Base-by-base conservation (phyloP, 1,140 invertebrate species). In the Mactra quadrangularis region DNA sequence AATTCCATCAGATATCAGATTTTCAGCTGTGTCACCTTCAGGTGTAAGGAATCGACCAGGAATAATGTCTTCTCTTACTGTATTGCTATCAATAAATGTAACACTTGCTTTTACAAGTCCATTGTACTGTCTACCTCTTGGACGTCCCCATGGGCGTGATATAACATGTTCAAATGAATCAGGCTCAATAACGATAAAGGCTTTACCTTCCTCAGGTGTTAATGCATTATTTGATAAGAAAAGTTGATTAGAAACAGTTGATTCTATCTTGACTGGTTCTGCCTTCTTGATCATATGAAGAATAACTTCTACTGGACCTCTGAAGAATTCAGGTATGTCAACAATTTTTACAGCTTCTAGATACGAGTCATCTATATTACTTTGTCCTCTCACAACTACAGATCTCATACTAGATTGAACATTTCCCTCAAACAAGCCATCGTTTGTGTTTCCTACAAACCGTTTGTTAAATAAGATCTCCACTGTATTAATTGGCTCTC, bases 1-100 rank as follows among this genome's bases (percentile, higher is more conserved):
- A 17, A 71, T 45, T 11, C 66, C 66, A 31, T 71, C 66, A 1
- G 66, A 35, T n/a, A 52, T 52, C 1, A 71, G 41, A 27, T 27
- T 22, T 53, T 71, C 66, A 1, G n/a, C 17, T 17, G 25, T 27
- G 29, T 64, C 25, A 13, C 75, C 59, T 25, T 76, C 59, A 76
- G 62, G 19, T 27, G 72, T 75, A 25, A 75, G 38, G 41, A 75
- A 75, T n/a, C 27, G 9, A 53, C 71, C 47, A 38, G 70, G 70
- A 1, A 35, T 17, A 27, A 50, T 17, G 4, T 50, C 45, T 22
- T 62, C 57, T 11, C 25, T 15, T 0, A 17, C 33, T 13, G 9
- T 33, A 1, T 25, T 22, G 0, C 35, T 3, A 57, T 60, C 74
- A 50, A 50, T 62, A 25, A 50, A 31, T 33, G 74, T 76, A 31